Evolutionary conservation across 30 jellyfish, hydroid and myxozoan genomes (phyloP).

Genomic region (Aurelia sp.): DNA sequence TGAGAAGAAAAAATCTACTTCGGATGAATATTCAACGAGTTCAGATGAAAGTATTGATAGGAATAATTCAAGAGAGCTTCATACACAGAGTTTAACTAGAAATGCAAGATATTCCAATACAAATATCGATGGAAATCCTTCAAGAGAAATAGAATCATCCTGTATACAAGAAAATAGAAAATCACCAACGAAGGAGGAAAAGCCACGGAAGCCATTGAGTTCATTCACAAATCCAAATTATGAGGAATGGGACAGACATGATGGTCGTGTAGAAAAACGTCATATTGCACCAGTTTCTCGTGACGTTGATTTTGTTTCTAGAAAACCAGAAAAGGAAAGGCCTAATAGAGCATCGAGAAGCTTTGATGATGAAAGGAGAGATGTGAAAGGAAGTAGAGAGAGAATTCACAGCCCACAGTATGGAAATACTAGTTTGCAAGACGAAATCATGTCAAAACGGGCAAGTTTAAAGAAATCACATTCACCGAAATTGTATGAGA

Average conservation of each 20-base stretch:
- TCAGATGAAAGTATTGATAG: conserved; percentile 2
- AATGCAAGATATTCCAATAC: neutral
- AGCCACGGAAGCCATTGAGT: neutral
- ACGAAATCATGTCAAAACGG: neutral
- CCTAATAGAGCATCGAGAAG: neutral
- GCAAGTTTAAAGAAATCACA: neutral
- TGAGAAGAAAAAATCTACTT: neutral
- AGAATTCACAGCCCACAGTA: neutral
- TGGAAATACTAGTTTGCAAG: neutral
- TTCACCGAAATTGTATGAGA: neutral
- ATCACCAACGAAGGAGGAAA: neutral
- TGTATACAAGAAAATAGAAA: neutral
- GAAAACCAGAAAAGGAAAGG: neutral
- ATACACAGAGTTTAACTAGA: neutral
- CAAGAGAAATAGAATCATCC: neutral
- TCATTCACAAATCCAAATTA: neutral
- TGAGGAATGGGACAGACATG: neutral
- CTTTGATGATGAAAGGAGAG: neutral
- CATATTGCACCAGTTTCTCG: too few species aligned
- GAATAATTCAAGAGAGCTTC: neutral
- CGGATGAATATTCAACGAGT: conserved; percentile 25
- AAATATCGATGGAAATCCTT: neutral
- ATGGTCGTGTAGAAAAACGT: too few species aligned
- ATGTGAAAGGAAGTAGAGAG: neutral
- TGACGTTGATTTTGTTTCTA: neutral